Evolutionary conservation across 2,113 vertebrate species (phyloP), one percentile per base, ranked within the genome.

Genomic region (Oceanodroma tethys): DNA sequence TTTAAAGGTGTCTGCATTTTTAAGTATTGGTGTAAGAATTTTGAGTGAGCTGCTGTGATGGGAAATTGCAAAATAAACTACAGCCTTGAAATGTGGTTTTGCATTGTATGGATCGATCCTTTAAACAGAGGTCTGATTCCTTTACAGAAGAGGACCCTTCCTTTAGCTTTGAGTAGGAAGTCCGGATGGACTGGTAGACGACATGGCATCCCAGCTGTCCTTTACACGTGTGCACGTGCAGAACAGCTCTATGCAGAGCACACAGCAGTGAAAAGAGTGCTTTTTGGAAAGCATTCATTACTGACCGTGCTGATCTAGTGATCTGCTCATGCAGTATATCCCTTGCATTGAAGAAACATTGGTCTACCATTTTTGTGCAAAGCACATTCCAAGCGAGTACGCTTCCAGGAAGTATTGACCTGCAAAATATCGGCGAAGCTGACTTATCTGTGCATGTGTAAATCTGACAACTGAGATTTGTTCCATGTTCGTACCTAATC

Each of bases 371-470:
- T 67, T 68, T 56, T 68, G 47, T 52, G 32, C 16, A 60, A 71
- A 56, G 23, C 10, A 11, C 10, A 1, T 7, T 63, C 48, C 21
- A n/a, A 42, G 8, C 0, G 1, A 76, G 14, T 56, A 47, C 1
- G 2, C 11, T 27, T 72, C 30, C 15, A n/a, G 45, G 23, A 72
- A 40, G 47, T 32, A 36, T 4, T 72, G 26, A 34, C 34, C 47
- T 86, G 34, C 36, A 86, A 50, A 67, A 45, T 45, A n/a, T 4
- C 14, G n/a, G 19, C 71, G 63, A 60, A 50, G 40, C 20, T 66
- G 43, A 58, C 48, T 25, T 59, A 42, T 25, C 16, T 27, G 14
- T 0, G 1, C 23, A 9, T 43, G 34, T 2, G 6, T 21, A 50
- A 36, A 18, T 67, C 17, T 60, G 36, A 40, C 29, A 76, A 16